Conservation (phyloP, 2,888 invertebrate genomes). For the Charanyca ferruginea region DNA sequence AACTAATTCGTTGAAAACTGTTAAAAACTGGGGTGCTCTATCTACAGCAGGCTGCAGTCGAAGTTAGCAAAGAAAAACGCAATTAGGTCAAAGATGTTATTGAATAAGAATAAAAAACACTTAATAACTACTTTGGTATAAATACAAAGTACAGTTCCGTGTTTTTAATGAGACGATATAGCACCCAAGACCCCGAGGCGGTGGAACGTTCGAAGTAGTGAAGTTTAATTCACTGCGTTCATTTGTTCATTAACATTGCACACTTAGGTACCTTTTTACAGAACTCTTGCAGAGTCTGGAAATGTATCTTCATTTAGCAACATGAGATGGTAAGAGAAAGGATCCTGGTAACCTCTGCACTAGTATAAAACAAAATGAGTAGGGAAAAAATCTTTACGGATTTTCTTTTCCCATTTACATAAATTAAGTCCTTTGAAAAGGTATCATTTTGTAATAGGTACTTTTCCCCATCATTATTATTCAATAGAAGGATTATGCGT, state of each 20-base stretch:
- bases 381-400: background rate
- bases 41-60: too few species aligned
- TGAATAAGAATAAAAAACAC: background rate
- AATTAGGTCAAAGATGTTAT: background rate
- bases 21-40: too few species aligned
- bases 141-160: slow-evolving; percentile 10
- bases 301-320: background rate
- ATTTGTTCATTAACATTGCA: slow-evolving; percentile 19
- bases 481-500: slow-evolving; percentile 1
- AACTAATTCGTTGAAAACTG: too few species aligned
- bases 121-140: slow-evolving; percentile 1
- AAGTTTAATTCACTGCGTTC: slow-evolving; percentile 9
- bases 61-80: too few species aligned
- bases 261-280: background rate
- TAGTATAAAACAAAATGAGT: background rate
- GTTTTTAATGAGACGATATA: slow-evolving; percentile 4
- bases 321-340: background rate
- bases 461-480: background rate
- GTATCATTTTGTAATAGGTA: background rate
- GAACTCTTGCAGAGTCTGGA: background rate
- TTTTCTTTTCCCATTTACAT: background rate
- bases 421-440: background rate
- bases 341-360: background rate
- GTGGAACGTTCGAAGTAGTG: slow-evolving; percentile 4
- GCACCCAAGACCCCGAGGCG: slow-evolving; percentile 7